phyloP scores from a whole-genome alignment of 1,140 invertebrate genomes.

The Metaphire vulgaris region DNA sequence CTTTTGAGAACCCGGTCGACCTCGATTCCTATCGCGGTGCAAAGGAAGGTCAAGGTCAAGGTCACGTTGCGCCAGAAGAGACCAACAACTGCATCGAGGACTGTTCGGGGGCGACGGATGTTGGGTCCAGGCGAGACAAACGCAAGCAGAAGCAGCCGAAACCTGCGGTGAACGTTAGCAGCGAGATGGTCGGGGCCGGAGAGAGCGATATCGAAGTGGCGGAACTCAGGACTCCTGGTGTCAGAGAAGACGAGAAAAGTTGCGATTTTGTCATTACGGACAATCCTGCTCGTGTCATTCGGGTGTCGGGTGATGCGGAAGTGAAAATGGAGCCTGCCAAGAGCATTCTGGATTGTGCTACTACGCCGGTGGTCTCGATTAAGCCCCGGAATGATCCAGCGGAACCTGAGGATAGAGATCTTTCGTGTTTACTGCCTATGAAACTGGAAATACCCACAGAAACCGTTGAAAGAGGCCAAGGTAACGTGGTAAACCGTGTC shows the following conservation, averaged over 20 bases:
- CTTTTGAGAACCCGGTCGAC: too few species aligned
- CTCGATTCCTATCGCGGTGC: too few species aligned
- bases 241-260: neutral
- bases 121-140: neutral
- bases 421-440: neutral
- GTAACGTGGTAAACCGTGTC: neutral
- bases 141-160: neutral
- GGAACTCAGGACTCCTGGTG: neutral
- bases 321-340: slow-evolving; percentile 17
- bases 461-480: neutral
- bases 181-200: neutral
- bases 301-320: neutral
- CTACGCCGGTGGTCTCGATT: neutral
- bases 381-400: neutral
- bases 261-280: slow-evolving; percentile 14
- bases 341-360: neutral
- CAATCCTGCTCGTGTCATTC: slow-evolving; percentile 3
- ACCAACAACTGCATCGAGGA: neutral
- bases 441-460: neutral
- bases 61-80: neutral
- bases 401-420: neutral
- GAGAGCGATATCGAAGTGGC: neutral
- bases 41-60: too few species aligned
- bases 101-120: neutral
- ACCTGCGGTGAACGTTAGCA: neutral